Evolutionary conservation across 2,888 invertebrate genomes (phyloP), one percentile per base, ranked within the genome.

Genomic region (Dynastes grantii): DNA sequence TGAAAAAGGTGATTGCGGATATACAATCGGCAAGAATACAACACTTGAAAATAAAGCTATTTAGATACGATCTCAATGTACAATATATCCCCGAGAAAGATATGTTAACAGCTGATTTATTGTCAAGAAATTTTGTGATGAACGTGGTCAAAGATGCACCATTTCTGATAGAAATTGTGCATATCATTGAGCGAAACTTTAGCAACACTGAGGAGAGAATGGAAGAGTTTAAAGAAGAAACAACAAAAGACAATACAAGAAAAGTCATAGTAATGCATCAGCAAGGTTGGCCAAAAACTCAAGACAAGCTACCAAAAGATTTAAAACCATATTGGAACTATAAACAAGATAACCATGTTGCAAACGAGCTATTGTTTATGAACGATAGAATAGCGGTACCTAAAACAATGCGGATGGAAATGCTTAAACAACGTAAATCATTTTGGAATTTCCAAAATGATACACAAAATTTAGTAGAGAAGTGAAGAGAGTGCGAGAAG

Each of bases 21-120:
- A 37, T 64, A 13, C n/a, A 13, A 0, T 16, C 64, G n/a, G 32
- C 37, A n/a, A 64, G 37, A 13, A 32, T 64, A 11, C 64, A 64
- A 32, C 2, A 16, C 9, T 37, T 64, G 64, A 64, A 64, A 37
- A 64, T 64, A 37, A 64, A 64, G 64, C 37, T 37, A 37, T 64
- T 64, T 11, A 64, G 16, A 64, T 64, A 64, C 37, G 37, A 64
- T 64, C 16, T 64, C 2, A 32, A 16, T 32, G 64, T 22, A 22
- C 22, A 22, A 22, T 22, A 22, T 22, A 22, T 22, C n/a, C 37
- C 37, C 11, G 64, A 40, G 1, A 64, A 64, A 32, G 32, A 64
- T 37, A 64, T 64, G 22, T 22, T 22, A 22, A 22, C 22, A 22
- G 22, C 37, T 0, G 64, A 64, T 37, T 13, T 53, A 11, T 53